A percentile compares a stretch with the other conserved stretches of the same genome.
These are phyloP conservation scores for Panurus biarmicus DNA, from an alignment of 2,113 vertebrate species.

Conservation along the genomic window DNA sequence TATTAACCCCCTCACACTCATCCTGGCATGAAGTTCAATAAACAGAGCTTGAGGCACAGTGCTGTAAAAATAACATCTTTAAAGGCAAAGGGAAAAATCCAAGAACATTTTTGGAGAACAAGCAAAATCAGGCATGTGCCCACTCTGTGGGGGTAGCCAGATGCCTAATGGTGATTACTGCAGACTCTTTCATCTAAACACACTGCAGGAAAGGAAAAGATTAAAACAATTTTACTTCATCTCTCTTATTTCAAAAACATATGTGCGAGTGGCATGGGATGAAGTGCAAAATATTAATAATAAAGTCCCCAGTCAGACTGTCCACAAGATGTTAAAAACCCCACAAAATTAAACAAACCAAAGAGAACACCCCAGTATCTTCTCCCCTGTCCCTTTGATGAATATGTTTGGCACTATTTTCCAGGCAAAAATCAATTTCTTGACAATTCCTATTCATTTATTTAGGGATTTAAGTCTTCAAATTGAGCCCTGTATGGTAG, in stretches of 20 bases:
- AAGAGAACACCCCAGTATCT: background rate
- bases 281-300: background rate
- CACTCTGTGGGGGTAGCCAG: background rate
- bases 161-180: background rate
- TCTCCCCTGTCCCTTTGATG: slow-evolving; percentile 27
- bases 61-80: background rate
- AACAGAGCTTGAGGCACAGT: background rate
- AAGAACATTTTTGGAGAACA: background rate
- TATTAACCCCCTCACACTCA: background rate
- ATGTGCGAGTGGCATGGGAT: background rate
- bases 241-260: slow-evolving; percentile 3
- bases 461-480: slow-evolving; percentile 43
- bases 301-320: background rate
- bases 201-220: background rate
- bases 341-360: background rate
- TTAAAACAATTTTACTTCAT: background rate
- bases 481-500: background rate
- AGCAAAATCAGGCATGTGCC: background rate
- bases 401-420: slow-evolving; percentile 30
- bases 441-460: slow-evolving; percentile 32
- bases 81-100: background rate
- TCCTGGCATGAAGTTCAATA: slow-evolving; percentile 12
- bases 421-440: slow-evolving; percentile 46
- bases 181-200: background rate
- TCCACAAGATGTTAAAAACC: background rate